Conservation (phyloP, 1,140 invertebrate genomes). For the Pygmarrhopalites habei region DNA sequence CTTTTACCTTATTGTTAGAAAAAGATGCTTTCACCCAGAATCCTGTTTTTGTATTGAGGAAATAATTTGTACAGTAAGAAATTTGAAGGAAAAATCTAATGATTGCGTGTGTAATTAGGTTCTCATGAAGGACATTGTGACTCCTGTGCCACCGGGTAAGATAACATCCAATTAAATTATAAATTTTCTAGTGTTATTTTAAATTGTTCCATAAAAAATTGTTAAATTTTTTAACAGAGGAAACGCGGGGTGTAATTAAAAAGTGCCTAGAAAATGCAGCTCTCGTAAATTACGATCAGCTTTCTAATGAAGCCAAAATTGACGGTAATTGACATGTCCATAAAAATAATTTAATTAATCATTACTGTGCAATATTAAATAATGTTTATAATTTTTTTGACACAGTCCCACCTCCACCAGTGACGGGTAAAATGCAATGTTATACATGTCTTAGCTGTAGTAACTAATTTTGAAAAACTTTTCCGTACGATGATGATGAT, state of each 20-base stretch:
- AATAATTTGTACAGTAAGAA: no score
- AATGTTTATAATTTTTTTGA: not conserved
- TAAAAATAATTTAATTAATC: no score
- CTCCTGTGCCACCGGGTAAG: conserved; percentile 92
- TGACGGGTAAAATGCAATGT: not conserved
- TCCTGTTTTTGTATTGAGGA: no score
- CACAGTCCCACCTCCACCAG: not conserved
- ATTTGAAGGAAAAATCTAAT: no score
- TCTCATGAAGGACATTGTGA: conserved; percentile 97
- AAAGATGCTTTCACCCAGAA: no score
- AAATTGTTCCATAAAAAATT: not conserved
- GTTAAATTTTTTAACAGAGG: no score
- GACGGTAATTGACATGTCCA: no score
- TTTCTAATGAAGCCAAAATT: conserved; percentile 94
- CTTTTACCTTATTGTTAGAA: not conserved
- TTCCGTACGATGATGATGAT: no score
- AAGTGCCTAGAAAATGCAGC: conserved; percentile 96
- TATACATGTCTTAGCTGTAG: no score
- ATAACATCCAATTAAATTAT: no score
- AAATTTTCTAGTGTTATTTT: no score
- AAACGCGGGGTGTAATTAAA: conserved; percentile 91
- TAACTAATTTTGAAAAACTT: no score
- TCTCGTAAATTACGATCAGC: conserved; percentile 90
- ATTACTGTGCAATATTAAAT: not conserved
- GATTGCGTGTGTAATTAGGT: conserved; percentile 53